phyloP scores from a whole-genome alignment of 2,888 invertebrate species.

The Mythimna albipuncta region DNA sequence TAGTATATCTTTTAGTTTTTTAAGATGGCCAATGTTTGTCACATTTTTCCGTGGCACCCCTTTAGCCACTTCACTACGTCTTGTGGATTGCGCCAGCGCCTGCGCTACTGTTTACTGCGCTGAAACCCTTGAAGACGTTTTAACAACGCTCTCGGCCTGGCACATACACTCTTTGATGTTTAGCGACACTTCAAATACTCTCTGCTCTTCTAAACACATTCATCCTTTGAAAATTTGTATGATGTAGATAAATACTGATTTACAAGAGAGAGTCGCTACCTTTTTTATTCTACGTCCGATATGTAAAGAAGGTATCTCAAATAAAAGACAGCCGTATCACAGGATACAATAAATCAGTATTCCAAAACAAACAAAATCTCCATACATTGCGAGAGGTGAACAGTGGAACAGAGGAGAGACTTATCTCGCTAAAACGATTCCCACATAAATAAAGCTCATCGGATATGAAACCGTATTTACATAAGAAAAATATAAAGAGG shows the following conservation, averaged over 20 bases:
- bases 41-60: too few species aligned
- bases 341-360: slow-evolving; percentile 82
- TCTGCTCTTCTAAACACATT: slow-evolving; percentile 70
- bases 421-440: slow-evolving; percentile 90
- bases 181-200: slow-evolving; percentile 81
- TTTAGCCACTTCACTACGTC: neutral
- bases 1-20: too few species aligned
- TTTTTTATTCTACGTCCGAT: slow-evolving; percentile 46
- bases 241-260: slow-evolving; percentile 51
- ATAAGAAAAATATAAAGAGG: slow-evolving; percentile 91
- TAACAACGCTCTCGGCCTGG: slow-evolving; percentile 83
- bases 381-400: slow-evolving; percentile 86
- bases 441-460: slow-evolving; percentile 91
- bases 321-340: slow-evolving; percentile 65
- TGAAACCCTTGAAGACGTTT: slow-evolving; percentile 87
- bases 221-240: slow-evolving; percentile 69
- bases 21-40: too few species aligned
- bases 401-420: slow-evolving; percentile 85
- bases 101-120: slow-evolving; percentile 85
- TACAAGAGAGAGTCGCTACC: slow-evolving; percentile 37
- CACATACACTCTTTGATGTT: slow-evolving; percentile 84
- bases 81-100: slow-evolving; percentile 64
- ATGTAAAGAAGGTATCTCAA: slow-evolving; percentile 59
- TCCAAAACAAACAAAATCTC: slow-evolving; percentile 83
- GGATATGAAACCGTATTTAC: slow-evolving; percentile 90